Evolutionary conservation across 2,113 vertebrate genomes (phyloP).

Genomic region (Thymallus thymallus): DNA sequence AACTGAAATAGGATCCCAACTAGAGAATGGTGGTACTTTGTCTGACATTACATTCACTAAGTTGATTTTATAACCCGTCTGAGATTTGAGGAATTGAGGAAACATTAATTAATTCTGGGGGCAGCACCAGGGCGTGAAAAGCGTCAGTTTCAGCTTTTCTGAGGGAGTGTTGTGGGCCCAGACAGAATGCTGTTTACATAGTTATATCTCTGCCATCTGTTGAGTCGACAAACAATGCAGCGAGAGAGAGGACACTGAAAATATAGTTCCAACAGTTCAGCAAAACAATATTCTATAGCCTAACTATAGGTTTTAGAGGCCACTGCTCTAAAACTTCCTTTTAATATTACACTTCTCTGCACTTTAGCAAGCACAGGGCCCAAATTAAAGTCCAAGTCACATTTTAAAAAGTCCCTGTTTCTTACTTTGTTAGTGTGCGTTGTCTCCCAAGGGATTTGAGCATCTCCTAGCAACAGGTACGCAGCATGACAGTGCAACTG

Average conservation of each 20-base stretch:
- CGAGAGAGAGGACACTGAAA: not conserved
- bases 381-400: not conserved
- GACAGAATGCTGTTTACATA: not conserved
- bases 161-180: not conserved
- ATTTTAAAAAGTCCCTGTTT: not conserved
- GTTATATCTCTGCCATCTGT: not conserved
- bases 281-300: not conserved
- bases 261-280: not conserved
- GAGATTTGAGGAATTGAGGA: not conserved
- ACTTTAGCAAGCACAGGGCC: not conserved
- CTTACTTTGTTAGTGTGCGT: not conserved
- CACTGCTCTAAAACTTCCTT: not conserved
- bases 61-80: not conserved
- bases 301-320: not conserved
- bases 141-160: not conserved
- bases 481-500: not conserved
- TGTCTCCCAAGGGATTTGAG: not conserved
- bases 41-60: not conserved
- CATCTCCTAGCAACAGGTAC: conserved; percentile 2
- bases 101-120: not conserved
- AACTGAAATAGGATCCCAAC: no score
- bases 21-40: no score
- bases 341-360: not conserved
- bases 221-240: not conserved
- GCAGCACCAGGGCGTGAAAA: not conserved